These are phyloP conservation scores for Hybos culiciformis DNA, from an alignment of 2,888 invertebrate species.

Conservation along the genomic window DNA sequence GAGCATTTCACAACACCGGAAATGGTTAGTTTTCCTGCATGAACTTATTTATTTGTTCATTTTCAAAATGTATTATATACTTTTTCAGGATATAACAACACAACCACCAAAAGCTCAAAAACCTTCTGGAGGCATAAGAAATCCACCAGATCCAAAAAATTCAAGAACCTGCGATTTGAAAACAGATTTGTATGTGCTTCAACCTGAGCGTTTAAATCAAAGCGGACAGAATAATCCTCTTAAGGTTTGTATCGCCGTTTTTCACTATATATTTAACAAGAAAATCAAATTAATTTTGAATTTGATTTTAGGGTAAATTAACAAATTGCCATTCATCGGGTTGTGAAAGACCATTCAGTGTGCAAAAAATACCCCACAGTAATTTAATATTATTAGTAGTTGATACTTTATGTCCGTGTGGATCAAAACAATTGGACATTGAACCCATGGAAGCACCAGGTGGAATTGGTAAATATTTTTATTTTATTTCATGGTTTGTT, in stretches of 20 bases:
- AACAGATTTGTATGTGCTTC: constrained; percentile 72
- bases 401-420: constrained; percentile 78
- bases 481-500: too few relatives aligned
- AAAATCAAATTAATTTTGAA: not conserved
- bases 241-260: constrained; percentile 38
- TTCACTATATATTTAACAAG: not conserved
- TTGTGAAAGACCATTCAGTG: constrained; percentile 84
- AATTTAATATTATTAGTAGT: constrained; percentile 79
- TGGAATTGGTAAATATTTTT: constrained; percentile 32
- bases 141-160: constrained; percentile 42
- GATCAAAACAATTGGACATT: constrained; percentile 73
- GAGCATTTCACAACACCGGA: constrained; percentile 32
- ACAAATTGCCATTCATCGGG: constrained; percentile 80
- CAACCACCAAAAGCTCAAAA: constrained; percentile 29
- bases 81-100: constrained; percentile 31
- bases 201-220: constrained; percentile 65
- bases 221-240: constrained; percentile 68
- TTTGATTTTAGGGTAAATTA: constrained; percentile 51
- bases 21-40: constrained; percentile 20
- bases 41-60: not conserved
- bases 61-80: not conserved
- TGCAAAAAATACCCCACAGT: constrained; percentile 81
- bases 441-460: constrained; percentile 56
- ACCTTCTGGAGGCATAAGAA: constrained; percentile 29
- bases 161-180: constrained; percentile 75